These are phyloP conservation scores for Petaurus breviceps DNA, from an alignment of 2,113 vertebrate species.

Conservation along the genomic window DNA sequence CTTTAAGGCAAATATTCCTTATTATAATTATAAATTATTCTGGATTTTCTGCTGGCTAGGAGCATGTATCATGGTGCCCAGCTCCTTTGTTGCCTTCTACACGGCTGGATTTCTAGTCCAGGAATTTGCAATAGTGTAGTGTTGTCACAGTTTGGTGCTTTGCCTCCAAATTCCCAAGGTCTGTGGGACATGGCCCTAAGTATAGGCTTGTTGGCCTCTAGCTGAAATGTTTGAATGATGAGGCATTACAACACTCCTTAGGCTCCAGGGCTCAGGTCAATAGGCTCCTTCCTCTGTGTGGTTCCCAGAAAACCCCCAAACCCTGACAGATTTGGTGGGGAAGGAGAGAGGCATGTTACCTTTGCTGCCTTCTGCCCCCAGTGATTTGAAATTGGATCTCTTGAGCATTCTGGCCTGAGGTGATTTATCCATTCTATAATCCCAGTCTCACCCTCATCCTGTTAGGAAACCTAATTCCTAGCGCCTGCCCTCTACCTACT, in stretches of 20 bases:
- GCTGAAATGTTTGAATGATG: slow-evolving; percentile 7
- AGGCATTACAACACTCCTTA: too few relatives aligned
- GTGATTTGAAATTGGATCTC: not conserved
- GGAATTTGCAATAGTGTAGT: not conserved
- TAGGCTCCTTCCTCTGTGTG: not conserved
- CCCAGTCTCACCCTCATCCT: not conserved
- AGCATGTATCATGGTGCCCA: not conserved
- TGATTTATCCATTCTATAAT: not conserved
- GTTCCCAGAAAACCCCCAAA: not conserved
- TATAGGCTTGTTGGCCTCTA: rapidly evolving
- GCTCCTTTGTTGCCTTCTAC: not conserved
- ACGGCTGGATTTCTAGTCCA: not conserved
- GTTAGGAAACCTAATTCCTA: not conserved
- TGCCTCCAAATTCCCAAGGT: not conserved
- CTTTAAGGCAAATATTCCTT: not conserved
- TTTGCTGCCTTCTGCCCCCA: not conserved
- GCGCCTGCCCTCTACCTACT: not conserved
- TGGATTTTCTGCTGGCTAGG: not conserved
- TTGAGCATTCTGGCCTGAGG: not conserved
- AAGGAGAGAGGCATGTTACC: not conserved
- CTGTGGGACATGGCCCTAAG: not conserved
- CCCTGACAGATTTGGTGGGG: not conserved
- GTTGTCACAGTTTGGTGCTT: not conserved
- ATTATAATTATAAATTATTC: too few relatives aligned
- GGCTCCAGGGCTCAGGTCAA: not conserved